Conservation (phyloP, 2,113 vertebrate genomes). For the Rousettus leschenaultii region DNA sequence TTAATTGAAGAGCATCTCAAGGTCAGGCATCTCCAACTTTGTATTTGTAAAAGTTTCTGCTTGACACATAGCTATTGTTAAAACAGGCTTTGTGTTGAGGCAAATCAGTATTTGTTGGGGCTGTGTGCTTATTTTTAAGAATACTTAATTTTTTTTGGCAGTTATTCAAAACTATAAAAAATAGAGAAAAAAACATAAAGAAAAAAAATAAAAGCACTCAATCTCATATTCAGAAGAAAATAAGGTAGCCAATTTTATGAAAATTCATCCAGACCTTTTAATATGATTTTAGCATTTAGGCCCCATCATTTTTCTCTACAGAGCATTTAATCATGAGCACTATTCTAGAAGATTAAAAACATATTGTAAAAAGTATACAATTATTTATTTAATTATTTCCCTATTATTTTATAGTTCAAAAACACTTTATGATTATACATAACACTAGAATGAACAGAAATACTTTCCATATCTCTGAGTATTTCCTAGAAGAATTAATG, state of each 20-base stretch:
- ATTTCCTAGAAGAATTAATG: conserved; percentile 28
- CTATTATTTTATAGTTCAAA: not conserved
- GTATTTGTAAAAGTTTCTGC: not conserved
- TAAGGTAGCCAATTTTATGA: not conserved
- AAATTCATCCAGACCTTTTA: not conserved
- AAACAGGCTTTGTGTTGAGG: not conserved
- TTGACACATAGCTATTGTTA: not conserved
- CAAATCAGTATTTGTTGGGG: not conserved
- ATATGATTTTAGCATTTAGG: not conserved
- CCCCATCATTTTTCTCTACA: not conserved
- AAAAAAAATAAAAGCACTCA: not conserved
- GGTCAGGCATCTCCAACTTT: not conserved
- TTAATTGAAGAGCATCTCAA: not conserved
- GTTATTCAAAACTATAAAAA: not conserved
- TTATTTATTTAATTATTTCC: not conserved
- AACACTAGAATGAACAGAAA: not conserved
- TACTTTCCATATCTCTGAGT: not conserved
- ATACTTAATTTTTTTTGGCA: not conserved
- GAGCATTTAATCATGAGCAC: not conserved
- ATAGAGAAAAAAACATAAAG: not conserved
- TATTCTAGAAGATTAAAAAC: conserved; percentile 3
- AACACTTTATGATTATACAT: not conserved
- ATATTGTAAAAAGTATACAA: not conserved
- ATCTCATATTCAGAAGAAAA: not conserved
- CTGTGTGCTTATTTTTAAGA: not conserved